Conservation (phyloP, 2,888 invertebrate genomes). For the Fragum fragum region DNA sequence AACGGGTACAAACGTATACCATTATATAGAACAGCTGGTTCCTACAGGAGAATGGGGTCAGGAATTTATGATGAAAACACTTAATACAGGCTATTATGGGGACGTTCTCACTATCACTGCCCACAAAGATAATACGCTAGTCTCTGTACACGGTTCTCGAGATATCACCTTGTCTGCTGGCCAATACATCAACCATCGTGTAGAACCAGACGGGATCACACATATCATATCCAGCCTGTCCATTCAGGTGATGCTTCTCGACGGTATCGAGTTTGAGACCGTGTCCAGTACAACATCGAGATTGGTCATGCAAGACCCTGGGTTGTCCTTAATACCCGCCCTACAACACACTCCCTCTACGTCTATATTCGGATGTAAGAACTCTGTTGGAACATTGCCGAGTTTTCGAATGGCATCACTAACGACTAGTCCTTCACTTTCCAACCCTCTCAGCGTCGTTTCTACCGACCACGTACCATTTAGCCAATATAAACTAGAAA, state of each 20-base stretch:
- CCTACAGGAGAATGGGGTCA: slow-evolving; percentile 44
- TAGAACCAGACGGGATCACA: slow-evolving; percentile 8
- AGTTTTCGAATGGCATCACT: not conserved
- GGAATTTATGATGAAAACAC: slow-evolving; percentile 34
- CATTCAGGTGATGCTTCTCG: slow-evolving; percentile 43
- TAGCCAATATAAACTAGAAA: not conserved
- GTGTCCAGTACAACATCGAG: not conserved
- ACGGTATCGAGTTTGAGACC: slow-evolving; percentile 35
- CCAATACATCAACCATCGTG: slow-evolving; percentile 33
- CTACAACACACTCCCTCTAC: slow-evolving; percentile 24
- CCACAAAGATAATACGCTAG: slow-evolving; percentile 14
- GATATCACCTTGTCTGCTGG: slow-evolving; percentile 32
- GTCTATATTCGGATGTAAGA: not conserved
- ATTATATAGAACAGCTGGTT: slow-evolving; percentile 48
- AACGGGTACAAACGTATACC: not conserved
- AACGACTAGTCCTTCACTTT: not conserved
- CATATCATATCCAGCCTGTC: slow-evolving; percentile 35
- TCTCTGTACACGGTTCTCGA: slow-evolving; percentile 46
- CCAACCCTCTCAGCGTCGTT: not conserved
- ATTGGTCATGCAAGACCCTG: slow-evolving; percentile 7
- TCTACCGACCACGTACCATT: not conserved
- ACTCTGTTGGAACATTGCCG: not conserved
- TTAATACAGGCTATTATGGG: slow-evolving; percentile 27
- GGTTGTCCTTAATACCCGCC: slow-evolving; percentile 51
- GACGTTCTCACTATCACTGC: slow-evolving; percentile 47